Base-by-base conservation (phyloP, 1,140 invertebrate genomes). In the Leptinotarsa defecta region DNA sequence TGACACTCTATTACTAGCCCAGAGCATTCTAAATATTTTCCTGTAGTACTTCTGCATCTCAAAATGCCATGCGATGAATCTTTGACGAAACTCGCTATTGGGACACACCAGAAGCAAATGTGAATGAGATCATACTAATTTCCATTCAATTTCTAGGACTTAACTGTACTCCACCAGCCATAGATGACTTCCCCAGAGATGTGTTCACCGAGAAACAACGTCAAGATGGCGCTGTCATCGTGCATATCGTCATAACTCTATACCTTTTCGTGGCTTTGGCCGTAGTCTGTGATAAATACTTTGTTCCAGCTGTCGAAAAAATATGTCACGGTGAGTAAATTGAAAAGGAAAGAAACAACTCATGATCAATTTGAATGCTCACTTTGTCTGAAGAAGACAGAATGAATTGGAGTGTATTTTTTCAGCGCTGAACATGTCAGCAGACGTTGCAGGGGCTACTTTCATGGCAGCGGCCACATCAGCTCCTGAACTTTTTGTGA, bases 381-480 rank as follows among this genome's bases (percentile, higher is more conserved):
- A 43, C 34, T 43, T 11, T 11, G 2, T n/a, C 17, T 13, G 20
- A 19, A 62, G 13, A 48, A 48, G 52, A 68, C 61, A 62, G 61
- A n/a, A 62, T 62, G 17, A 8, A 19, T 62, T 20, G 11, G 13
- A 43, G 34, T 43, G 8, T 48, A 27, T 77, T 48, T 48, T 87
- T 88, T 6, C 85, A 94, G 93, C 92, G 73, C 85, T 94, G 75
- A 92, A 93, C 82, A 94, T 94, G 92, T 92, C 92, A 69, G 94
- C 93, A 82, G 93, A 95, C 82, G 92, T 95, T 24, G 93, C 93
- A 20, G 93, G 96, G 3, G 96, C 96, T 17, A 97, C 96, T 4
- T 97, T 98, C 84, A 98, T 98, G 96, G 96, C 96, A 4, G 94
- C 95, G 3, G 96, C 96, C 13, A 97, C 95, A 48, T 96, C 94